A percentile compares a stretch with the other conserved stretches of the same genome.
phyloP scores from a whole-genome alignment of 1,140 invertebrate species.

The Rhagoletis zephyria region DNA sequence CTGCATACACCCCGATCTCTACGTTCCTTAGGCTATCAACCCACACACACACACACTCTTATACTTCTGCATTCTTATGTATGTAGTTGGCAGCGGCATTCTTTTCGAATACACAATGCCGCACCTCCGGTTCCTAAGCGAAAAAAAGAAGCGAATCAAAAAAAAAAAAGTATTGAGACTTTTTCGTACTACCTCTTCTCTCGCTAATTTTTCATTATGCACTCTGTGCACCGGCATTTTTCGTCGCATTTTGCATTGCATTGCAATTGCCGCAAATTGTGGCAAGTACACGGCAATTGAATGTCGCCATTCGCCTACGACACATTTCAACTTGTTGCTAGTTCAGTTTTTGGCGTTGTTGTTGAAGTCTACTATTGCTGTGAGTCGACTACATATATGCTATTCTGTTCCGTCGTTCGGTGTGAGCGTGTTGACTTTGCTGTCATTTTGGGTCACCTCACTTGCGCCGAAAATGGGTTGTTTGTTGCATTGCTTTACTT shows the following conservation, averaged over 20 bases:
- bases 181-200: neutral
- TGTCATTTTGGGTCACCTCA: conserved; percentile 50
- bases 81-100: neutral
- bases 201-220: neutral
- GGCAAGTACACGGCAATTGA: conserved; percentile 34
- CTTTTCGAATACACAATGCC: conserved; percentile 35
- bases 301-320: conserved; percentile 46
- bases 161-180: conserved; percentile 16
- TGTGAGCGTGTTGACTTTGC: conserved; percentile 21
- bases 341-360: neutral
- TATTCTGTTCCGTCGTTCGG: neutral
- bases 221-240: conserved; percentile 27
- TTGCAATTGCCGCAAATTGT: conserved; percentile 47
- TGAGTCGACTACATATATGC: neutral
- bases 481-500: neutral
- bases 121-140: conserved; percentile 4
- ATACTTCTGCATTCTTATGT: neutral
- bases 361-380: neutral
- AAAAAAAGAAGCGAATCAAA: neutral
- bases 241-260: conserved; percentile 46
- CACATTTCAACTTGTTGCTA: conserved; percentile 33
- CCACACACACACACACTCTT: neutral
- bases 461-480: conserved; percentile 26
- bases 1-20: neutral
- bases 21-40: conserved; percentile 36